Evolutionary conservation across 92 coral and sea anemone species (phyloP).

Genomic region (Zoanthus gigantus): DNA sequence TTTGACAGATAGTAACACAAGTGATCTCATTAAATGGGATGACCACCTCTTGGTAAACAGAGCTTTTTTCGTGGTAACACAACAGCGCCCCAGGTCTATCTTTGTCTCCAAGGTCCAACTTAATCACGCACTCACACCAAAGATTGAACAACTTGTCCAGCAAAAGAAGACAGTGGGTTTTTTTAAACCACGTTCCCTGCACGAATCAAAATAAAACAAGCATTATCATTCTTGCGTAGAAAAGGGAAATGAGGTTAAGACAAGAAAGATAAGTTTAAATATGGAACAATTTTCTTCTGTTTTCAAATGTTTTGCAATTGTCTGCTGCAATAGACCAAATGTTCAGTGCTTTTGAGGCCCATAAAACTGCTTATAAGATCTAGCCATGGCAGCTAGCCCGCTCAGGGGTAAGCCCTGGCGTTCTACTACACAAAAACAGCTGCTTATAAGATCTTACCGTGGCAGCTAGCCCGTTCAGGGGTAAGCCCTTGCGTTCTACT

Average conservation of each 20-base stretch:
- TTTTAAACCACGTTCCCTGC: constrained; percentile 94
- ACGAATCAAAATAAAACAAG: not conserved
- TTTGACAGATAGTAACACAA: constrained; percentile 75
- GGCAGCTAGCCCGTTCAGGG: no score
- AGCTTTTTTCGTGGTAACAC: constrained; percentile 75
- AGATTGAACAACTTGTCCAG: constrained; percentile 69
- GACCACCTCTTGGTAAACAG: constrained; percentile 79
- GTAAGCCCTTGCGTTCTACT: no score
- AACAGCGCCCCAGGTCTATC: constrained; percentile 71
- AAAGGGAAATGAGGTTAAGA: not conserved
- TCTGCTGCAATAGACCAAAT: no score
- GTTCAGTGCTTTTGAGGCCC: no score
- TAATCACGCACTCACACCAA: constrained; percentile 89
- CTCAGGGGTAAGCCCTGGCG: no score
- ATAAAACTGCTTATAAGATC: no score
- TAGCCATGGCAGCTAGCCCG: no score
- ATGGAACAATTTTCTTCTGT: not conserved
- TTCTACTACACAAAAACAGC: no score
- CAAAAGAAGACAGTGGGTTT: constrained; percentile 77
- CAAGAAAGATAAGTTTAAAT: not conserved
- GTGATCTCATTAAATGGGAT: constrained; percentile 78
- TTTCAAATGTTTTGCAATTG: no score
- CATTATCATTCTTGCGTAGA: not conserved
- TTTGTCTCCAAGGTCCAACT: constrained; percentile 77
- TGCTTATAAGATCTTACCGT: no score